Conservation (phyloP, 2,797 vertebrate species). For the Champsocephalus gunnari region DNA sequence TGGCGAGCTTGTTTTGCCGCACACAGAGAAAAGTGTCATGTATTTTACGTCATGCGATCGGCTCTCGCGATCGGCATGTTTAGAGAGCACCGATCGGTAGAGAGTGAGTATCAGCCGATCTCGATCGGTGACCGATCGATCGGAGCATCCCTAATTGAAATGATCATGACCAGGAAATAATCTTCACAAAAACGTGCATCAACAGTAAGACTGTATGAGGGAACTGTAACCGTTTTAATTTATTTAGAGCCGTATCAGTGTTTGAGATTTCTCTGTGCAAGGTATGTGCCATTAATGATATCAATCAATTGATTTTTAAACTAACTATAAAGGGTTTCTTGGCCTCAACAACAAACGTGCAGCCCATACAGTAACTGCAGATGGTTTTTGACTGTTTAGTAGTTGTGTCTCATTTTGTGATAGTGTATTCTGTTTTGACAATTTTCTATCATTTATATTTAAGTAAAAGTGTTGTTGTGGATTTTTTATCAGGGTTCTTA, state of each 20-base stretch:
- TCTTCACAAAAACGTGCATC: neutral
- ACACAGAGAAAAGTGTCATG: too few species aligned
- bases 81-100: too few species aligned
- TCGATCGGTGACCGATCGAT: too few species aligned
- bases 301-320: neutral
- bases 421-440: neutral
- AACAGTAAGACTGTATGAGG: neutral
- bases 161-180: neutral
- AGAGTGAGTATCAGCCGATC: too few species aligned
- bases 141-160: neutral
- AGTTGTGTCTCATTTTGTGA: neutral
- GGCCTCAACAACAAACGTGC: neutral
- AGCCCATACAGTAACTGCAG: too few species aligned
- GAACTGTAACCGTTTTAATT: neutral
- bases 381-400: too few species aligned
- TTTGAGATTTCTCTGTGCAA: neutral
- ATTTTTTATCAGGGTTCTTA: too few species aligned
- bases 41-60: too few species aligned
- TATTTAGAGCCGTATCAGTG: neutral
- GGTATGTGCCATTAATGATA: neutral
- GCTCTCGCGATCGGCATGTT: too few species aligned
- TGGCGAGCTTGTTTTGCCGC: too few species aligned
- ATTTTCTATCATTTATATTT: neutral
- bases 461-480: neutral
- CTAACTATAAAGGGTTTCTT: neutral